Base-by-base conservation (phyloP, 2,113 vertebrate genomes). In the Coryphaenoides rupestris region DNA sequence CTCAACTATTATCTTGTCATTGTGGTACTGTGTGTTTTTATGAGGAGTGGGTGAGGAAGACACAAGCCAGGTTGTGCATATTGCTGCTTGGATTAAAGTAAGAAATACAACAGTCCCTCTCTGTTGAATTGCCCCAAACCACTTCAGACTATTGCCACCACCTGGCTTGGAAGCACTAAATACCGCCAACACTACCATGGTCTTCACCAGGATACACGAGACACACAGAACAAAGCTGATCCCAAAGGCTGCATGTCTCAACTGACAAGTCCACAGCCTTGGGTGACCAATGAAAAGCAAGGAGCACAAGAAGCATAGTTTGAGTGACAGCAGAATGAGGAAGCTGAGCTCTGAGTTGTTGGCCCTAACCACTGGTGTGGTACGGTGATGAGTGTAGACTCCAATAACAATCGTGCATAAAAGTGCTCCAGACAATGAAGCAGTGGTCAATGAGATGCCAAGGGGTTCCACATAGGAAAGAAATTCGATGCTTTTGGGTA, bases 301-400 rank as follows among this genome's bases (percentile, higher is more conserved):
- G 16, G 81, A 77, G 55, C 83, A 85, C 24, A 85, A 60, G 60
- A 85, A 85, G 69, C 83, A 85, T 1, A 85, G 64, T 54, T 74
- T 65, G 55, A 85, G 58, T 2, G 80, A 83, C 54, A 85, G 70
- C 22, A 83, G 76, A 65, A 86, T 63, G 40, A 88, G 62, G 60
- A 87, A 87, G 58, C 85, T 87, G 59, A 89, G 76, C 62, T 89
- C 86, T 21, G 84, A 87, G 69, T 90, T 90, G 58, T 88, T 89
- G 65, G 87, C 89, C 33, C 60, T 81, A 15, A 89, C 84, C 21
- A 89, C 86, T 0, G 87, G 83, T 4, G 86, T 79, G 1, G 69
- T 55, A 19, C 73, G 85, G 68, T 89, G 60, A 57, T 6, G 68
- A n/a, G 80, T 82, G 64, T 87, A 90, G 2, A 87, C 65, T 9